phyloP scores from a whole-genome alignment of 1,140 invertebrate species.

The Drosophila subobscura region DNA sequence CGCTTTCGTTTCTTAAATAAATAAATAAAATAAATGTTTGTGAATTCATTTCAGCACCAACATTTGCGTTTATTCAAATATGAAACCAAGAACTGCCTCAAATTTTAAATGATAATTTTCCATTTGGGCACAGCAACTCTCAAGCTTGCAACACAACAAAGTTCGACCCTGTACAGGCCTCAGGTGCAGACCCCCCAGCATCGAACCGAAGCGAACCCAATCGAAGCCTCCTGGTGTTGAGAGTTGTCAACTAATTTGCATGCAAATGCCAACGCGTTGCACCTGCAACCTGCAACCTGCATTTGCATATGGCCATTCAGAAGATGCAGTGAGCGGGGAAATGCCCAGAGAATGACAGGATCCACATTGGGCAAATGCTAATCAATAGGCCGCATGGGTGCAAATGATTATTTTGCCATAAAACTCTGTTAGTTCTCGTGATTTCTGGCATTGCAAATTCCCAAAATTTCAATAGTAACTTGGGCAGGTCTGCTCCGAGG shows the following conservation, averaged over 20 bases:
- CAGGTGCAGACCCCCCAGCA: too few species aligned
- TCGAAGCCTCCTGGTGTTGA: conserved; percentile 45
- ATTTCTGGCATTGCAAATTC: conserved; percentile 45
- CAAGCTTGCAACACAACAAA: too few species aligned
- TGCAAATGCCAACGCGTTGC: conserved; percentile 76
- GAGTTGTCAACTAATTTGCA: conserved; percentile 72
- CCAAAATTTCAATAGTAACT: conserved; percentile 70
- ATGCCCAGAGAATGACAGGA: conserved; percentile 15
- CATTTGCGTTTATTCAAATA: too few species aligned
- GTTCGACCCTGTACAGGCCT: too few species aligned
- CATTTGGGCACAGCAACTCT: too few species aligned
- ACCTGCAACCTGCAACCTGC: conserved; percentile 73
- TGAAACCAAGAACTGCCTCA: too few species aligned
- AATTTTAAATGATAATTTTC: too few species aligned
- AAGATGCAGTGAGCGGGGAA: conserved; percentile 5
- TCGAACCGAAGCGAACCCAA: conserved; percentile 11
- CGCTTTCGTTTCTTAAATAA: too few species aligned
- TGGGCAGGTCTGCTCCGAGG: conserved; percentile 48
- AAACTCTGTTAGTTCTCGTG: conserved; percentile 73
- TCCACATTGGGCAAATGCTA: conserved; percentile 56
- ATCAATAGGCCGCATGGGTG: conserved; percentile 79
- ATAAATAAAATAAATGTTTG: too few species aligned
- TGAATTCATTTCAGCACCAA: too few species aligned
- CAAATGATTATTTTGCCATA: conserved; percentile 81
- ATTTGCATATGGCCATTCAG: conserved; percentile 55